Conservation (phyloP, 2,888 invertebrate genomes). For the Philereme vetulata region DNA sequence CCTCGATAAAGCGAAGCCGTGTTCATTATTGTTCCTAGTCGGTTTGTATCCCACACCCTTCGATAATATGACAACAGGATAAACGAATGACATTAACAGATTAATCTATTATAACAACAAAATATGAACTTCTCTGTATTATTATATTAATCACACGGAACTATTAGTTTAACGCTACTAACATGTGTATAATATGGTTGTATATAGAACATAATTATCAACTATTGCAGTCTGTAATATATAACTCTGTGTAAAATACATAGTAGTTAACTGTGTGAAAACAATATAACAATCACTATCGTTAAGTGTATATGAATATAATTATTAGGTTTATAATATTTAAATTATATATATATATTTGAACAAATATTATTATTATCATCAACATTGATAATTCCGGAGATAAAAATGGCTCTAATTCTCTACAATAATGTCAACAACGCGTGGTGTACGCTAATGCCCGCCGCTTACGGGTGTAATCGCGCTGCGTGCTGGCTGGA, state of each 20-base stretch:
- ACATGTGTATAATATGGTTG: conserved; percentile 67
- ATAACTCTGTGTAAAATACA: conserved; percentile 60
- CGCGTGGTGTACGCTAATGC: conserved; percentile 9
- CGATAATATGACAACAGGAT: conserved; percentile 57
- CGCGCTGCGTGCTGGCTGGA: conserved; percentile 8
- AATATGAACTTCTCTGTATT: conserved; percentile 62
- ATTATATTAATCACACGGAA: conserved; percentile 62
- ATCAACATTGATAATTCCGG: conserved; percentile 40
- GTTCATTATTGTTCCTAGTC: conserved; percentile 57
- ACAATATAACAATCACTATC: conserved; percentile 77
- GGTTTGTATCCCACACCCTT: conserved; percentile 67
- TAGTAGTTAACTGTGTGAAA: conserved; percentile 65
- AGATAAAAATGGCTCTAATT: conserved; percentile 47
- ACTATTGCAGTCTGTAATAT: conserved; percentile 63
- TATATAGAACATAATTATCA: conserved; percentile 67
- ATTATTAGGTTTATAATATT: conserved; percentile 9
- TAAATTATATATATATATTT: conserved; percentile 56
- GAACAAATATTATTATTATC: conserved; percentile 68
- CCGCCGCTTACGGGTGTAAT: conserved; percentile 11
- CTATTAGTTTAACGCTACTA: conserved; percentile 57
- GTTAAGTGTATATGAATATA: conserved; percentile 79
- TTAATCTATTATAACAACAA: conserved; percentile 79
- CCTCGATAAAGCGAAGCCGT: conserved; percentile 67
- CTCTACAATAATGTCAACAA: conserved; percentile 73
- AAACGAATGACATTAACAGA: conserved; percentile 67